Base-by-base conservation (phyloP, 2,797 vertebrate species). In the Acanthis flammea region DNA sequence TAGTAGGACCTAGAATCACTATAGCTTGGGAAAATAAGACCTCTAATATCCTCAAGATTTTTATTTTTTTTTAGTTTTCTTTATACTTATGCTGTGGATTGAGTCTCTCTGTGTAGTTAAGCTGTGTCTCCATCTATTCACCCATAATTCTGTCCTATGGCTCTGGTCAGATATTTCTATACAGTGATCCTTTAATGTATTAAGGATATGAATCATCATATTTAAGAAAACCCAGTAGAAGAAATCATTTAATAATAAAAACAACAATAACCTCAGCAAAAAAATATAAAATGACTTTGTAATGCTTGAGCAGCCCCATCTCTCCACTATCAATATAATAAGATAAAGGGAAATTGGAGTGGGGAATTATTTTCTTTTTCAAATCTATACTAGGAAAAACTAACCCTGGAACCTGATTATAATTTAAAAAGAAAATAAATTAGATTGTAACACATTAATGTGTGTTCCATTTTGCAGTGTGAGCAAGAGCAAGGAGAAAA, bases 261-360 rank as follows among this genome's bases (percentile, higher is more conserved):
- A 84, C 37, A 78, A 75, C 62, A 80, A 44, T 71, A 92, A 73
- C 60, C 23, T 73, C 72, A 72, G 75, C 39, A 84, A 83, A 94
- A 84, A 54, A 86, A 78, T 61, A 44, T 65, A 44, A 90, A 95
- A 65, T 90, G 7, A 73, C 62, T 94, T 81, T 22, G 68, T 23
- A 93, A 92, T 86, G 88, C 92, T 94, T 92, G 86, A 93, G 53
- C 74, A 88, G 55, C 65, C n/a, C 44, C 86, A 66, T 96, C 76
- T 95, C 74, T 90, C 33, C 21, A 17, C 60, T 86, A 76, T 78
- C 74, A 82, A 39, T 74, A 73, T 70, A 86, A 91, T 75, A 85
- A 88, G 66, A 65, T 94, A 91, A 76, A 78, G 50, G 33, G 47
- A 90, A 92, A 90, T 76, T 86, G 30, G 48, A 92, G 71, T 54